Evolutionary conservation across 1,140 invertebrate species (phyloP), one percentile per base, ranked within the genome.

Genomic region (Penaeus chinensis): DNA sequence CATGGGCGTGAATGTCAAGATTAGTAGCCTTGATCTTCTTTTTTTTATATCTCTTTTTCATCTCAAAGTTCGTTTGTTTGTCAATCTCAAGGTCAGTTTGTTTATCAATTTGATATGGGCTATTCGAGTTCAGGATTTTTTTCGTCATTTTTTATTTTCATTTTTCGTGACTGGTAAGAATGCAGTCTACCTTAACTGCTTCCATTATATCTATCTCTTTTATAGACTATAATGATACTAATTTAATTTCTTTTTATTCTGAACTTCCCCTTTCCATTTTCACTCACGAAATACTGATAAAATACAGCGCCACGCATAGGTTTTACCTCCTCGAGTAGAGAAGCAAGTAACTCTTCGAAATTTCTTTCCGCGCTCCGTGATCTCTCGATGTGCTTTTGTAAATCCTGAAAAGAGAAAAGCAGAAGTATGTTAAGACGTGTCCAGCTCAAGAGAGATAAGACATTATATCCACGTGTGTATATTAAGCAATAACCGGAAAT

Each of bases 311-410:
- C 54, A 54, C 11, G 54, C 54, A 54, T 0, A 0, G 2, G 10
- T 11, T 54, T 87, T 63, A 87, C 85, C 85, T 87, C 85, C 66
- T 87, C 85, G 66, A 87, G 47, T 8, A 87, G 63, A 27, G 85
- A 78, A 19, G 85, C 85, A 76, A 65, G 66, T 11, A 87, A 60
- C 27, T 81, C 85, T n/a, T 81, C 47, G 54, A 82, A 87, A 65
- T 71, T 65, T 60, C 16, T 81, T 78, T 87, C 85, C 2, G 78
- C 85, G 22, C n/a, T 87, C 27, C 18, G 42, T 60, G 77, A 37
- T 71, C 79, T 76, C 65, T 66, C 65, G 22, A 27, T 60, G n/a
- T 78, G 71, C 47, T 74, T 66, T 54, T 66, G 22, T n/a, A 71
- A 27, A 11, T 80, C 85, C 85, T 87, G 79, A 22, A 61, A 42